A percentile compares a stretch with the other conserved stretches of the same genome.
Conservation (phyloP, 2,113 vertebrate genomes). For the Sinocyclocheilus anophthalmus region DNA sequence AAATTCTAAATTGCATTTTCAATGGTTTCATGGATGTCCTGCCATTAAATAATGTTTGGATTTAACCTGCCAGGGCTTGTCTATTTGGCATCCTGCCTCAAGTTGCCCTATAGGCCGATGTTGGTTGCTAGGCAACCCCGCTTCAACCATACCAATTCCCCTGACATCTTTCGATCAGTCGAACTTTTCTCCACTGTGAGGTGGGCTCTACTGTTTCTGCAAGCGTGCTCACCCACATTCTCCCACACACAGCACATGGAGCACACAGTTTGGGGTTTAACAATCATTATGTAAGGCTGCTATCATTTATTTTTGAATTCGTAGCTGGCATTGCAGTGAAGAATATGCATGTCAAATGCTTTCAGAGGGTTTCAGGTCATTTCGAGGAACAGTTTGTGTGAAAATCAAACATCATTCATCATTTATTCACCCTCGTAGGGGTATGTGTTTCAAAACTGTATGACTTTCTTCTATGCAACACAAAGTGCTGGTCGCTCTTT, state of each 20-base stretch:
- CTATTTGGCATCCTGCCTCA: constrained; percentile 33
- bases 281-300: constrained; percentile 42
- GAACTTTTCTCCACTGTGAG: constrained; percentile 49
- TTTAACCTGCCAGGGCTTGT: background rate
- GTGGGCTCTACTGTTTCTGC: constrained; percentile 30
- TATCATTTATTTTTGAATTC: constrained; percentile 34
- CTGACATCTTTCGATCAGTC: constrained; percentile 51
- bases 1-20: background rate
- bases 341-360: background rate
- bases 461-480: background rate
- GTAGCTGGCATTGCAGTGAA: background rate
- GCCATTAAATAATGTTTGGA: background rate
- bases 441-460: background rate
- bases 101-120: constrained; percentile 42
- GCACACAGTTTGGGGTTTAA: constrained; percentile 32
- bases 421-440: background rate
- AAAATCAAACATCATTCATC: background rate
- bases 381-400: background rate
- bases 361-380: background rate
- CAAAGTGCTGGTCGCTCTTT: background rate
- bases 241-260: constrained; percentile 42
- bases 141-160: constrained; percentile 41
- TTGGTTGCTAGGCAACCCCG: constrained; percentile 58
- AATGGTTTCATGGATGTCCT: too few relatives aligned
- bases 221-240: constrained; percentile 35